Percentiles rank a stretch among this genome's conserved stretches.
Evolutionary conservation across 2,797 vertebrate species (phyloP).

Genomic region (Semaprochilodus insignis): DNA sequence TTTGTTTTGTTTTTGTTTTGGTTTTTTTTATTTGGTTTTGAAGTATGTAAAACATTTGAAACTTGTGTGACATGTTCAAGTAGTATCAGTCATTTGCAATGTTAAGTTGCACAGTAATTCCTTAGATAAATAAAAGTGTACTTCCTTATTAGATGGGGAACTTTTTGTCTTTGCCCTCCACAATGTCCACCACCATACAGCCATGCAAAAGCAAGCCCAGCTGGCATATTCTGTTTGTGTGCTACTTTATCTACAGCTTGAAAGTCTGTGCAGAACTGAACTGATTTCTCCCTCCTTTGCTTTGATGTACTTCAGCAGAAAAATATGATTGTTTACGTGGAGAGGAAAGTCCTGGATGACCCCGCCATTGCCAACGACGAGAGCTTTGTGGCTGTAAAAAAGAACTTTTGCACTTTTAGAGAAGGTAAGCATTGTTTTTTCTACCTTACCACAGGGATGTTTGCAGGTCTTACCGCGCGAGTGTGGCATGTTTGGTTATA

Average conservation of each 20-base stretch:
- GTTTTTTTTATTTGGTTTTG: neutral
- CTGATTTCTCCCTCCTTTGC: neutral
- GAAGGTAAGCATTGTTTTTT: slow-evolving; percentile 81
- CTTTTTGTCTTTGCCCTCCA: too few species aligned
- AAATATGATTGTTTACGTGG: slow-evolving; percentile 95
- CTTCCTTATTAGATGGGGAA: too few species aligned
- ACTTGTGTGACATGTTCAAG: too few species aligned
- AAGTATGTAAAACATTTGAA: neutral
- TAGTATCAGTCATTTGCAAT: neutral
- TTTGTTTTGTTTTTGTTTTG: neutral
- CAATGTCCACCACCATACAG: neutral
- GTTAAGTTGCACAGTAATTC: neutral
- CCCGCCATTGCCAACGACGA: slow-evolving; percentile 89
- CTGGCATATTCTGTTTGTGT: neutral
- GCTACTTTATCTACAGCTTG: neutral
- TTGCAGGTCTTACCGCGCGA: neutral
- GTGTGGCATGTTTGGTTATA: neutral
- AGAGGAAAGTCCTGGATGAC: slow-evolving; percentile 95
- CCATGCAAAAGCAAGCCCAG: too few species aligned
- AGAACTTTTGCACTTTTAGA: slow-evolving; percentile 96
- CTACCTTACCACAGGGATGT: neutral
- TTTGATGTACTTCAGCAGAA: slow-evolving; percentile 77
- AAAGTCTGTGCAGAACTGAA: neutral
- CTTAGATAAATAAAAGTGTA: too few species aligned
- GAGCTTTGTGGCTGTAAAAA: slow-evolving; percentile 87